These are phyloP conservation scores for Zootoca vivipara DNA, from an alignment of 2,113 vertebrate species.

Conservation along the genomic window DNA sequence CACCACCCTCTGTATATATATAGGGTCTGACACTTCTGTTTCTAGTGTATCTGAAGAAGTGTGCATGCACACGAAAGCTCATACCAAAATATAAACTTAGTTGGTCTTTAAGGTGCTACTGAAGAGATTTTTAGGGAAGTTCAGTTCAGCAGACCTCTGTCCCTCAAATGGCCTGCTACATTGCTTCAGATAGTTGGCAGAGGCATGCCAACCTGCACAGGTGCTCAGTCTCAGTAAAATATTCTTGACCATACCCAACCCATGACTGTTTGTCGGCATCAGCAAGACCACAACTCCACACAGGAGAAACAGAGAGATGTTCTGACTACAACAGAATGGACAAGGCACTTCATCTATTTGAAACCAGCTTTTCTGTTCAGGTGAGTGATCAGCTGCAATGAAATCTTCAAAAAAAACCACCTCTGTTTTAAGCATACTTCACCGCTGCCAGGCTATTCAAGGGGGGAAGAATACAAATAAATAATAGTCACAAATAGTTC, in stretches of 20 bases:
- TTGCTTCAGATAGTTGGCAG: not conserved
- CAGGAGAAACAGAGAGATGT: not conserved
- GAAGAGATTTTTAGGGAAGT: not conserved
- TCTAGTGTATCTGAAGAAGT: no score
- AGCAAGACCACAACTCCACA: not conserved
- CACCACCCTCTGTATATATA: no score
- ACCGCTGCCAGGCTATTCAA: not conserved
- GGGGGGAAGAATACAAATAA: not conserved
- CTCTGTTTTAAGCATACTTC: not conserved
- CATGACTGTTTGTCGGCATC: not conserved
- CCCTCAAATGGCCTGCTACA: not conserved
- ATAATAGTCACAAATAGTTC: not conserved
- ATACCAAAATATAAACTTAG: no score
- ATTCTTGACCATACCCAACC: not conserved
- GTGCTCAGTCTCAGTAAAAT: no score
- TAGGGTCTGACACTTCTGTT: no score
- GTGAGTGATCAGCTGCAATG: not conserved
- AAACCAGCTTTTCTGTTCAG: not conserved
- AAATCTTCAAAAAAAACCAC: not conserved
- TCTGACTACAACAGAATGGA: not conserved
- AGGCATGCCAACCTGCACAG: not conserved
- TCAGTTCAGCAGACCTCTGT: slow-evolving; percentile 8
- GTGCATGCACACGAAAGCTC: no score
- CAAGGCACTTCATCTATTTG: not conserved
- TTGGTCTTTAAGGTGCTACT: no score